phyloP scores from a whole-genome alignment of 30 jellyfish, hydroid and myxozoan genomes.

The Phacellophora camtschatica region DNA sequence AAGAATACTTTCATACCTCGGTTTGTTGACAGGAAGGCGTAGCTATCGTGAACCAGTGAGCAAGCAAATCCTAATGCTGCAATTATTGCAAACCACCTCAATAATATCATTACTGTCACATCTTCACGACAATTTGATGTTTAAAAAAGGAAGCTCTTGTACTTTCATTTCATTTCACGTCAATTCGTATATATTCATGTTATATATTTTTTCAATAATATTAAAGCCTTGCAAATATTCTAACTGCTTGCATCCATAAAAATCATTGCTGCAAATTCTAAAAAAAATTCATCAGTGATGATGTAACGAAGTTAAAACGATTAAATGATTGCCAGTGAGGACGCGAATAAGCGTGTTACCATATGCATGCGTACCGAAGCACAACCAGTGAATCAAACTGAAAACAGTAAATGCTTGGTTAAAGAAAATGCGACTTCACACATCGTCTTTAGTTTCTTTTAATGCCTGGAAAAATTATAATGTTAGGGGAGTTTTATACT shows the following conservation, averaged over 20 bases:
- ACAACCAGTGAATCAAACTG: slow-evolving; percentile 21
- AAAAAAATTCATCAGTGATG: slow-evolving; percentile 27
- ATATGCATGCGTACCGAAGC: slow-evolving; percentile 45
- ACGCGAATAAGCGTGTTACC: slow-evolving; percentile 59
- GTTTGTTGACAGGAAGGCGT: background rate
- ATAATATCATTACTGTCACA: slow-evolving; percentile 44
- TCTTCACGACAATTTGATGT: slow-evolving; percentile 18
- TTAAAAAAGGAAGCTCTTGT: no score
- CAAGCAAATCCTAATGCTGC: slow-evolving; percentile 49
- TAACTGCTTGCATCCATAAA: background rate
- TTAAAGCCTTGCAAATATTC: background rate
- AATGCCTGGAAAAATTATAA: no score
- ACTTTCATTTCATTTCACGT: no score
- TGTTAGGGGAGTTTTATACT: no score
- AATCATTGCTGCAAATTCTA: background rate
- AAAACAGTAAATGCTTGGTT: slow-evolving; percentile 58
- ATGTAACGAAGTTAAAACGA: slow-evolving; percentile 37
- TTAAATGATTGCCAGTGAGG: slow-evolving; percentile 51
- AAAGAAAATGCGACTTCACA: no score
- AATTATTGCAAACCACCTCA: slow-evolving; percentile 40
- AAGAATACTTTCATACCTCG: background rate
- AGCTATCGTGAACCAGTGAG: slow-evolving; percentile 3
- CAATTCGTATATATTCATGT: slow-evolving; percentile 4
- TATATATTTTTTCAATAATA: background rate
- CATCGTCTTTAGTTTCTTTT: no score